Evolutionary conservation across 2,888 invertebrate genomes (phyloP), one percentile per base, ranked within the genome.

Genomic region (Xanthia icteritia): DNA sequence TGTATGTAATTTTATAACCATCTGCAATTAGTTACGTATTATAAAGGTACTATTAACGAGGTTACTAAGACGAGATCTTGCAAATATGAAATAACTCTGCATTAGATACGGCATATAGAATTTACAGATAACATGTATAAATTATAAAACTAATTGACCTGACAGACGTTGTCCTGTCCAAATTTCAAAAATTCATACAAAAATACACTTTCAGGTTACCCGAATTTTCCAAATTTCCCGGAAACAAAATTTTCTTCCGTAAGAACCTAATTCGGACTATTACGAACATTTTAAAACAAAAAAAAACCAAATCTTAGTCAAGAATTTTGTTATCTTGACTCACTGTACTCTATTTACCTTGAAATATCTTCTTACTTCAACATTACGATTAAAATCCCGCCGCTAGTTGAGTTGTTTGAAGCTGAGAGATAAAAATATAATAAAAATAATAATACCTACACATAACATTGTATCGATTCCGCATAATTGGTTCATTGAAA

Each of bases 1-100:
- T 66, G 11, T 63, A 56, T 70, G 13, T 70, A 61, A 79, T 71
- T 67, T 68, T 56, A 79, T 51, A 79, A 60, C 45, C n/a, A 69
- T 58, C 31, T 36, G 15, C 20, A 84, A 75, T 84, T 64, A 56
- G 36, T 56, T 68, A 36, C 36, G 60, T 20, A 36, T 45, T n/a
- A 48, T 42, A 61, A 48, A 54, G 56, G 20, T 54, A 54, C 9
- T 42, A 69, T 61, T 67, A 45, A 13, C 81, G 45, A 75, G 74
- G 63, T 58, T 61, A 27, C 23, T 48, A 8, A 63, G 64, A 48
- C 27, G 17, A 58, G 27, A 31, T 45, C 36, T 23, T 45, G 51
- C 17, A 56, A 48, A 58, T 15, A 67, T 4, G 0, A 45, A 20
- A 11, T 36, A 69, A 42, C 36, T 60, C 15, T 20, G 45, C 9